Evolutionary conservation across 2,797 vertebrate species (phyloP), one percentile per base, ranked within the genome.

Genomic region (Mastacembelus armatus): DNA sequence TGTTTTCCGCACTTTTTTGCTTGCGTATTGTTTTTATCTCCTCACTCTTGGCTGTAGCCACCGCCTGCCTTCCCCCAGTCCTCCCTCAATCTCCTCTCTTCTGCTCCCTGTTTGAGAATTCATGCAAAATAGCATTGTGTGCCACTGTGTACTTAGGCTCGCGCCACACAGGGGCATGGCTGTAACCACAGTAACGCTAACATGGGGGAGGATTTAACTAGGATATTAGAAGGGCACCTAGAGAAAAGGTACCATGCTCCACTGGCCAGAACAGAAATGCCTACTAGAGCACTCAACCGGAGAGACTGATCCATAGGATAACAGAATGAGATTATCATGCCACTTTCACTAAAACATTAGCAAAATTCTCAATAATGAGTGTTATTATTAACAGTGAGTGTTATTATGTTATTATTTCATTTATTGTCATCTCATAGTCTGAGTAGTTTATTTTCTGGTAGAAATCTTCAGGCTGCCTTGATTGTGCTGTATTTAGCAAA

Each of bases 181-280:
- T 81, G 86, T 91, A 86, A 86, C 89, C 87, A 90, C 87, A 86
- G 88, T 85, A 89, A 89, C 80, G 6, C 60, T 22, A 84, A 85
- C 60, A 54, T 36, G 61, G 52, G 66, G 56, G 75, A 49, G 73
- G 84, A 78, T 75, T 74, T 79, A 78, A 71, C 74, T 71, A 66
- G 44, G 61, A 82, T 73, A 59, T 79, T 68, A 77, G 71, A 57
- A 56, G 47, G 47, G 42, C 70, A 79, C 55, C 70, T 59, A 63
- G 74, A 85, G 78, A 60, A 48, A 68, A 62, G 63, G 59, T 32
- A 61, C 43, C 77, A 74, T 29, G 45, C 62, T 73, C 58, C 50
- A 64, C 29, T 52, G 69, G 40, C 19, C 71, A 56, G 43, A 66
- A 54, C 48, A 67, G 36, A 35, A 30, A 68, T 65, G 45, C 26